Percentiles rank a stretch among this genome's conserved stretches.
phyloP scores from a whole-genome alignment of 2,797 vertebrate genomes.

The Onychomys torridus region DNA sequence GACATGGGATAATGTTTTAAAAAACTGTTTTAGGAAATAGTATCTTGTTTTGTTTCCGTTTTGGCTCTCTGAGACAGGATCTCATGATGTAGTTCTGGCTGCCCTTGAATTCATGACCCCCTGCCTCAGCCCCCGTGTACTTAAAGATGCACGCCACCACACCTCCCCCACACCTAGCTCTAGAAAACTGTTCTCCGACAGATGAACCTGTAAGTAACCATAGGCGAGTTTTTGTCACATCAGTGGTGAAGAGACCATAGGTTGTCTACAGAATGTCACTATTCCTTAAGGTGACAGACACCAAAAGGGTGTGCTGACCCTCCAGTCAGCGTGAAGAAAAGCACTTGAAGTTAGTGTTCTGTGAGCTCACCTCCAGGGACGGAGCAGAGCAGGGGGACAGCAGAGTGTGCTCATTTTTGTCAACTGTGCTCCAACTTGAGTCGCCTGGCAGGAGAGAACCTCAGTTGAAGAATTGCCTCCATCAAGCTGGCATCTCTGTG shows the following conservation, averaged over 20 bases:
- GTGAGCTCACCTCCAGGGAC: not conserved
- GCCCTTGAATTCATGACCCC: not conserved
- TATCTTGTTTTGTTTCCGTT: not conserved
- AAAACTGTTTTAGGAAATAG: conserved; percentile 8
- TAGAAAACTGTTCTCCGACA: not conserved
- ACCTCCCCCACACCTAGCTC: not conserved
- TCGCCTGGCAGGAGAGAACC: not conserved
- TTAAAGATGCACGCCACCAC: not conserved
- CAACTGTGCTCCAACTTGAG: not conserved
- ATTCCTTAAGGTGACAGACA: not conserved
- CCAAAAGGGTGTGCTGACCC: not conserved
- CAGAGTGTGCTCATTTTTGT: not conserved
- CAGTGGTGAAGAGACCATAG: not conserved
- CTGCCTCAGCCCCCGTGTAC: not conserved
- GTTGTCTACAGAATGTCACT: not conserved
- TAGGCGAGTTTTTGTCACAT: not conserved
- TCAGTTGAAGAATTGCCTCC: not conserved
- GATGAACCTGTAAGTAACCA: not conserved
- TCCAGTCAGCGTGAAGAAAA: not conserved
- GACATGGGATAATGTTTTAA: not conserved
- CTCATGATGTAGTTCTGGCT: not conserved
- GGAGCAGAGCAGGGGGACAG: not conserved
- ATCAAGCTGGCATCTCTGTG: not conserved
- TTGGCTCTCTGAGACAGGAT: not conserved
- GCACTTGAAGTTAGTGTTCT: not conserved